Conservation (phyloP, 2,113 vertebrate species). For the Thunnus thynnus region DNA sequence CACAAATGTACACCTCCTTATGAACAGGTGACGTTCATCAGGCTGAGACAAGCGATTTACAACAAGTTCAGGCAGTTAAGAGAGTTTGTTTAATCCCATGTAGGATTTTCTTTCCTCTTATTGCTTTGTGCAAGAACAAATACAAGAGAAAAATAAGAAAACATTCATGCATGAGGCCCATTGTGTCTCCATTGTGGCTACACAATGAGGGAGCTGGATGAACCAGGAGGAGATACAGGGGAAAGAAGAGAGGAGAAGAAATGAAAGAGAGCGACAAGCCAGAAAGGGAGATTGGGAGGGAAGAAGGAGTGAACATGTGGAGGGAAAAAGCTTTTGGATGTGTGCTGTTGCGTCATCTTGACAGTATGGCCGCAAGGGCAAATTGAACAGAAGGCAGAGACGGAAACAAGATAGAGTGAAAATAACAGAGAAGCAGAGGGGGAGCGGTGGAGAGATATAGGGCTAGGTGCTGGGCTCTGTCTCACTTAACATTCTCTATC, state of each 20-base stretch:
- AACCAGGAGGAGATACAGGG: background rate
- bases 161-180: too few relatives aligned
- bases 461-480: slow-evolving; percentile 25
- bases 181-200: too few relatives aligned
- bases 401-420: background rate
- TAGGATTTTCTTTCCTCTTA: too few relatives aligned
- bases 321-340: too few relatives aligned
- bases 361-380: background rate
- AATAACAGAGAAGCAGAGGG: background rate
- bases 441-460: background rate
- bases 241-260: background rate
- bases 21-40: too few relatives aligned
- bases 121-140: too few relatives aligned
- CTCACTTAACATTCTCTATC: slow-evolving; percentile 23
- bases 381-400: background rate
- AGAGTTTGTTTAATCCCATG: too few relatives aligned
- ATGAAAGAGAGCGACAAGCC: background rate
- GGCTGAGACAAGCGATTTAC: too few relatives aligned
- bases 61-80: too few relatives aligned
- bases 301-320: background rate
- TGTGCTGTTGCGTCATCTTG: too few relatives aligned
- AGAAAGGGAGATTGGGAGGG: background rate
- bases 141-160: too few relatives aligned
- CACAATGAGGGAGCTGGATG: background rate
- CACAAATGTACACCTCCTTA: too few relatives aligned